Base-by-base conservation (phyloP, 2,888 invertebrate species). In the Bombylius major region DNA sequence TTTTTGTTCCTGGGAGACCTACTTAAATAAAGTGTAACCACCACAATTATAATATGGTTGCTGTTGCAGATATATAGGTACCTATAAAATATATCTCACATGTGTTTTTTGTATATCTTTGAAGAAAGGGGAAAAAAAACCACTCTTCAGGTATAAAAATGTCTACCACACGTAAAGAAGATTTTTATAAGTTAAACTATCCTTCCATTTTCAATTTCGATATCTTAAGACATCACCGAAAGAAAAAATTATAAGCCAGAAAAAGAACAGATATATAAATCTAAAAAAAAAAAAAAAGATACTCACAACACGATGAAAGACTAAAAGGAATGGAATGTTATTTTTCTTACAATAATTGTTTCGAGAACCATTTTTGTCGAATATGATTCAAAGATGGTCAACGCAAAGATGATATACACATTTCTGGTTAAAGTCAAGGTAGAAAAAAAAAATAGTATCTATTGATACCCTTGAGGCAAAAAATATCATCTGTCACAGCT, bases 401-500 rank as follows among this genome's bases (percentile, higher is more conserved):
- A 11, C 11, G 11, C 6, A 8, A 36, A 36, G 9, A 36, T 8
- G 9, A 8, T 1, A 1, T 36, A 36, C 36, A 36, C 36, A 36
- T 23, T 23, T 23, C 23, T 23, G 23, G 11, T 42, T 42, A 11
- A 42, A 42, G 39, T 42, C 39, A 42, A 42, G 39, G 39, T 42
- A 42, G 8, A 36, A 7, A 8, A 3, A 36, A 23, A 23, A 23
- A 23, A 23, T 23, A 23, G 23, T 23, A 23, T 23, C 23, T 23
- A 23, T 23, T 7, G 39, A 42, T 42, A 42, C 39, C 50, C 51
- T 55, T 55, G 47, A 50, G 14, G 45, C 36, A 23, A 6, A 46
- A 23, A 55, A 39, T 55, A 47, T 56, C 56, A 56, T 56, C 56
- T 56, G 56, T 52, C 56, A 52, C 56, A 56, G 56, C 51, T 56